Evolutionary conservation across 2,797 vertebrate genomes (phyloP).

Genomic region (Spinus pinus): DNA sequence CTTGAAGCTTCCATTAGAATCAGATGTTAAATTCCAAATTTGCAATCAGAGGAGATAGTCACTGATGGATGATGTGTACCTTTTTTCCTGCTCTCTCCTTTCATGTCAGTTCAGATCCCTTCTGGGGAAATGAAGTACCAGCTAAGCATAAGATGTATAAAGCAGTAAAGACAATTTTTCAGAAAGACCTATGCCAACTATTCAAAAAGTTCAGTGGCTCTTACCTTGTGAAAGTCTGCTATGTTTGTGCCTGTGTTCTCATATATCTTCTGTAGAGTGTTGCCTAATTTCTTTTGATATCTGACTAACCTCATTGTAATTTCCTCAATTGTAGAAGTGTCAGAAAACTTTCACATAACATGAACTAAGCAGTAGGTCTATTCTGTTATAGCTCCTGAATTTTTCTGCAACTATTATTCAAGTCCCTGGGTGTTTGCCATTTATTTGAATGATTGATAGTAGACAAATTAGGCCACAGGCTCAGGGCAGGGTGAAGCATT

Average conservation of each 20-base stretch:
- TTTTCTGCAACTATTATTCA: not conserved
- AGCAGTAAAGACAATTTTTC: not conserved
- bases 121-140: not conserved
- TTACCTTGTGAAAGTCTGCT: not conserved
- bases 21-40: not conserved
- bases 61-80: not conserved
- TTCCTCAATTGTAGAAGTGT: not conserved
- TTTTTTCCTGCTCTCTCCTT: not conserved
- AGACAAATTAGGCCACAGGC: not conserved
- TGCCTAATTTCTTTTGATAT: slow-evolving; percentile 41
- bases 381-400: not conserved
- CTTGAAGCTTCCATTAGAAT: not conserved
- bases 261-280: not conserved
- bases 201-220: not conserved
- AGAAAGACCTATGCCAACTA: not conserved
- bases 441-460: not conserved
- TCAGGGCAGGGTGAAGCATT: not conserved
- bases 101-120: slow-evolving; percentile 14
- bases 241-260: not conserved
- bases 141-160: slow-evolving; percentile 1
- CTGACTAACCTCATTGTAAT: slow-evolving; percentile 39
- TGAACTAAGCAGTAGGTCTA: not conserved
- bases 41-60: not conserved
- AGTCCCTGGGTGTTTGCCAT: not conserved
- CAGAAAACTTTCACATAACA: slow-evolving; percentile 1